Conservation (phyloP, 2,113 vertebrate species). For the Cryptoleucopteryx plumbea region DNA sequence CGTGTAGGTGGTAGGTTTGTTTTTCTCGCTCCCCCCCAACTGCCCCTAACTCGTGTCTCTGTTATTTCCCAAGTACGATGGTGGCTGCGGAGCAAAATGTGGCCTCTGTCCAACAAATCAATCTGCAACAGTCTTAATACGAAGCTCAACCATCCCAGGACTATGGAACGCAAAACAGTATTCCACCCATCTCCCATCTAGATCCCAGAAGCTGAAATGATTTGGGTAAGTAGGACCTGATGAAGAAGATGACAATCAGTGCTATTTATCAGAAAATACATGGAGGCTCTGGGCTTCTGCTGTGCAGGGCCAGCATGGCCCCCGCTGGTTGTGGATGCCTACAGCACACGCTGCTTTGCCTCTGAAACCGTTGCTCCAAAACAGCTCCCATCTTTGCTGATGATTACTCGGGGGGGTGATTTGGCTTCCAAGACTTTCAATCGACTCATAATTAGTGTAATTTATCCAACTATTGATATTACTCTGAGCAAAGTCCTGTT, state of each 20-base stretch:
- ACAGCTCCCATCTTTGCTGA: background rate
- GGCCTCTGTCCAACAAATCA: background rate
- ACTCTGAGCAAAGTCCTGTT: background rate
- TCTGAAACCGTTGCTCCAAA: fast-evolving
- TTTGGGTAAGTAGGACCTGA: background rate
- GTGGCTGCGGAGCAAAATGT: background rate
- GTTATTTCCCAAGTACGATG: background rate
- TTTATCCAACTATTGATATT: background rate
- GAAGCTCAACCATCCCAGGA: background rate
- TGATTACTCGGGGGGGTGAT: too few relatives aligned
- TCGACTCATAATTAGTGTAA: background rate
- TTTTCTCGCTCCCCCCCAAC: background rate
- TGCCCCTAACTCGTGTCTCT: background rate
- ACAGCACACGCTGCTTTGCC: background rate
- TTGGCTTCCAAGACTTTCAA: background rate
- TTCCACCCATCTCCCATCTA: background rate
- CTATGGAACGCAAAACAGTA: background rate
- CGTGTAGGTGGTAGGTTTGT: background rate
- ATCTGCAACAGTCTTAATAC: background rate
- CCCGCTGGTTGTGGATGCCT: background rate
- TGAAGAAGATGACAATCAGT: background rate
- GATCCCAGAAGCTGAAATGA: background rate
- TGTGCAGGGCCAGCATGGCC: background rate
- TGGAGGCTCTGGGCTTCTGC: background rate
- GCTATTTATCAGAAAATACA: background rate